Conservation (phyloP, 2,113 vertebrate genomes). For the Nibea albiflora region DNA sequence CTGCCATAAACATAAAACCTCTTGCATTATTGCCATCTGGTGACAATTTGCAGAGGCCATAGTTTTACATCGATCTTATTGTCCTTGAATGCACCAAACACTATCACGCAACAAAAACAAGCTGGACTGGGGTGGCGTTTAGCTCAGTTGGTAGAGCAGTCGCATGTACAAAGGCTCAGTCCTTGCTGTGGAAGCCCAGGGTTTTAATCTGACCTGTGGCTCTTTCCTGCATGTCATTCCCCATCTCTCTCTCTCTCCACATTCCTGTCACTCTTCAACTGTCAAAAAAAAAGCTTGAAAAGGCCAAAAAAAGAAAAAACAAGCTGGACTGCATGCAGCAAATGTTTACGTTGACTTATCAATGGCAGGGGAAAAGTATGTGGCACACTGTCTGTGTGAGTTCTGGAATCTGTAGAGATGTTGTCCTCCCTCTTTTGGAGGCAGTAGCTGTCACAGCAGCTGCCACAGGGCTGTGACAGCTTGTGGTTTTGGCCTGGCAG, state of each 20-base stretch:
- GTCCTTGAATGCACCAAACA: neutral
- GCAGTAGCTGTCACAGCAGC: constrained; percentile 36
- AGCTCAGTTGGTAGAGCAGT: too few relatives aligned
- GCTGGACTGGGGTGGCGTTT: neutral
- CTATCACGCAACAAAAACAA: neutral
- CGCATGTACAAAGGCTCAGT: too few relatives aligned
- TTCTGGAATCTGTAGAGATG: neutral
- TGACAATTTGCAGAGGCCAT: neutral
- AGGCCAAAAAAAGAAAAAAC: too few relatives aligned
- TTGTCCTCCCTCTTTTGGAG: constrained; percentile 14
- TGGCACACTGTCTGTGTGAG: constrained; percentile 1
- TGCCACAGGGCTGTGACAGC: constrained; percentile 52
- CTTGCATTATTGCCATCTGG: neutral
- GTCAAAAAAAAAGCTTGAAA: too few relatives aligned
- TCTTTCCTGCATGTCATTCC: too few relatives aligned
- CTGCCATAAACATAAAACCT: constrained; percentile 12
- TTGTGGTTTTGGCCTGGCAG: constrained; percentile 63
- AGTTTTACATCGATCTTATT: neutral
- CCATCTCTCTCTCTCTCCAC: too few relatives aligned
- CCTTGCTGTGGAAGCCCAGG: too few relatives aligned
- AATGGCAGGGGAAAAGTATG: neutral
- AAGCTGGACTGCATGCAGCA: neutral
- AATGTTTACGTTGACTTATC: neutral
- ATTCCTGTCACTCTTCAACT: too few relatives aligned
- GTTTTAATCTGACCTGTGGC: too few relatives aligned